Conservation (phyloP, 2,797 vertebrate species). For the Takifugu ocellatus region DNA sequence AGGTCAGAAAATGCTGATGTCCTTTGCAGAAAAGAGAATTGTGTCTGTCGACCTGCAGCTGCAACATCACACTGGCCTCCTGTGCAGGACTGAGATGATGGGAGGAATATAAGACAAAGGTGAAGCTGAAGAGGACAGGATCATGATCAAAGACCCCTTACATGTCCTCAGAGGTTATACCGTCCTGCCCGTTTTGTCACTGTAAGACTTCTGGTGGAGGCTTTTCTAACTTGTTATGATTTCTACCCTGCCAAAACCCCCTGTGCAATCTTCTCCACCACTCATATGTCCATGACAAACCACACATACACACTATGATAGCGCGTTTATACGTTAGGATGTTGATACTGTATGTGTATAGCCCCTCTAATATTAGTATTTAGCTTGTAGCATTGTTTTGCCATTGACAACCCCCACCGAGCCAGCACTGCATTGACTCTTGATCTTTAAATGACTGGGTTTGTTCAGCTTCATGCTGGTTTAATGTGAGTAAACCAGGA, state of each 20-base stretch:
- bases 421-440: background rate
- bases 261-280: background rate
- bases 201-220: slow-evolving; percentile 51
- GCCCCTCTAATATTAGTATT: background rate
- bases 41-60: slow-evolving; percentile 6
- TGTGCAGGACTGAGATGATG: no score
- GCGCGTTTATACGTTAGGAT: background rate
- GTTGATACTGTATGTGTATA: background rate
- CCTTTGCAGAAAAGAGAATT: slow-evolving; percentile 57
- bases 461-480: slow-evolving; percentile 14
- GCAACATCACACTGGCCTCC: slow-evolving; percentile 25
- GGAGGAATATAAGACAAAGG: no score
- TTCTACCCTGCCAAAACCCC: slow-evolving; percentile 21
- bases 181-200: slow-evolving; percentile 46
- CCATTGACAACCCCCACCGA: background rate
- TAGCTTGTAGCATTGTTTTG: slow-evolving; percentile 1
- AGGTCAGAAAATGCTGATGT: slow-evolving; percentile 48
- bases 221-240: slow-evolving; percentile 29
- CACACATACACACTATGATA: no score
- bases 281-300: slow-evolving; percentile 11
- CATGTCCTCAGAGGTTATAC: slow-evolving; percentile 42
- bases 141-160: slow-evolving; percentile 37
- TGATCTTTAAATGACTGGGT: slow-evolving; percentile 6
- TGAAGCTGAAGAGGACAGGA: no score
- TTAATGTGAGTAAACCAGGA: slow-evolving; percentile 21